Conservation (phyloP, 2,888 invertebrate genomes). For the Tipula unca region DNA sequence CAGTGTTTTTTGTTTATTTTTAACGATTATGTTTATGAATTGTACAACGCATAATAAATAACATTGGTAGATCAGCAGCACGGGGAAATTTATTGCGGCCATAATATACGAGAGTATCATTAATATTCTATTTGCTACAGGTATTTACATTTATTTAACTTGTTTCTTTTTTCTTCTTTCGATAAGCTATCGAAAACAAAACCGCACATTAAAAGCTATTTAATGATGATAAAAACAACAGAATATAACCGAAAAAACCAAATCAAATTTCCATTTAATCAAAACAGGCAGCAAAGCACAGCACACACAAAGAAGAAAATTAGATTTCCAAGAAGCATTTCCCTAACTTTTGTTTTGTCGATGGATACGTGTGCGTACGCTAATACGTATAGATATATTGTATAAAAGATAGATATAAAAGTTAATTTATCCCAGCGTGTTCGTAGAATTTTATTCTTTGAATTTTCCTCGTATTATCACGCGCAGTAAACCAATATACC, state of each 20-base stretch:
- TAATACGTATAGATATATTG: background rate
- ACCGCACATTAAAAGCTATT: background rate
- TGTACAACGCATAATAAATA: background rate
- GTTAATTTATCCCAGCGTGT: background rate
- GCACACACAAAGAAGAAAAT: background rate
- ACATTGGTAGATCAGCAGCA: no score
- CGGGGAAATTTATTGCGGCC: background rate
- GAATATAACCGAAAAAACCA: background rate
- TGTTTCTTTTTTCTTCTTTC: background rate
- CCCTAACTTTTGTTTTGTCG: background rate
- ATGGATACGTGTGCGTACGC: background rate
- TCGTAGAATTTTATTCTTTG: background rate
- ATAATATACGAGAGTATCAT: background rate
- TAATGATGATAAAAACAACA: background rate
- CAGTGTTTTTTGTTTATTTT: background rate
- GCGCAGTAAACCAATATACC: background rate
- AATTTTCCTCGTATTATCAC: background rate
- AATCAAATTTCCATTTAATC: background rate
- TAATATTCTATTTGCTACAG: background rate
- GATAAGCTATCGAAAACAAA: background rate
- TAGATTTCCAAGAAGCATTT: background rate
- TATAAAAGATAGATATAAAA: background rate
- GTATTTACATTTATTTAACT: background rate
- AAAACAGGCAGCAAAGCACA: background rate
- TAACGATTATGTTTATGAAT: background rate